Evolutionary conservation across 2,888 invertebrate genomes (phyloP), one percentile per base, ranked within the genome.

Genomic region (Caenorhabditis zanzibari): DNA sequence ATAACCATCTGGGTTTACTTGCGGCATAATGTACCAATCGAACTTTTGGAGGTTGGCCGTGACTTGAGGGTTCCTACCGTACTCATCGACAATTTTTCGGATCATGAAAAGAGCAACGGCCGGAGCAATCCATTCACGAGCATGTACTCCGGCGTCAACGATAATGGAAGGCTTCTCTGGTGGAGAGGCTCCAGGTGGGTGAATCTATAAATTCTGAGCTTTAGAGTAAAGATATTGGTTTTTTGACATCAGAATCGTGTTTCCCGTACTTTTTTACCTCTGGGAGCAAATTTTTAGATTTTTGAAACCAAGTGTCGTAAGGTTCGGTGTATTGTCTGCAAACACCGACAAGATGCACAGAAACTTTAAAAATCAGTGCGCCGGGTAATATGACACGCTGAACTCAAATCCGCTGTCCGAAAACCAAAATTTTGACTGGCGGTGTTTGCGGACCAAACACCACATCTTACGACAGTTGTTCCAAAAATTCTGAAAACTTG

Each of bases 1-100:
- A 76, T 91, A 92, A 10, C 92, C 92, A 66, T 92, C 92, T 3
- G 92, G 92, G 79, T 92, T 92, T 6, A 89, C 89, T 59, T 91
- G 88, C 0, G 92, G 92, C 9, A 92, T 80, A 52, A 92, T 90
- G 85, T 88, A 90, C 88, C 90, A 92, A 66, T 92, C 90, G 82
- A 91, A 91, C 61, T 90, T 88, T 58, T 91, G 81, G 35, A 90
- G 56, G 26, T 87, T 81, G 14, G 76, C 35, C 0, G 88, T 88
- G 52, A 90, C 85, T 19, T 73, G 59, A 1, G 81, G 75, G 56
- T 90, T 81, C 9, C 58, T 85, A 2, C 86, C 89, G 75, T 89
- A 90, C 9, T 82, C 84, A 1, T 69, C 77, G 1, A 87, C 88
- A 14, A 91, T 81, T 85, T 89, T 86, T 61, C 89, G 74, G 64